Conservation (phyloP, 2,888 invertebrate species). For the Tachina grossa region DNA sequence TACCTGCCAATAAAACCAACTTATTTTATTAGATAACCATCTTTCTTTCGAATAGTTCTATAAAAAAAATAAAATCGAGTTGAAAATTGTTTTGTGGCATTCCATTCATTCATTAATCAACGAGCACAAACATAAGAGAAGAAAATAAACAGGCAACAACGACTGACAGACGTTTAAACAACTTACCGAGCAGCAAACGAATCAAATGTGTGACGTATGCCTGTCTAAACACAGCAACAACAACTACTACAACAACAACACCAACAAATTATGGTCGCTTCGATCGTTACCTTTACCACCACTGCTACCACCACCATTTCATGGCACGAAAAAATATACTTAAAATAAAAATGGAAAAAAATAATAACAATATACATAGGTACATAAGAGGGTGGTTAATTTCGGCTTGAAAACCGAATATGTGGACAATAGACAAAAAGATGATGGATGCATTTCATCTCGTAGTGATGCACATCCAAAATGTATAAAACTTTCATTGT, state of each 20-base stretch:
- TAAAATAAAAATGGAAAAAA: slow-evolving; percentile 9
- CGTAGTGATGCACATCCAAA: slow-evolving; percentile 55
- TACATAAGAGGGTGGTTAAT: slow-evolving; percentile 67
- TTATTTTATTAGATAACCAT: background rate
- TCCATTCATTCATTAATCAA: slow-evolving; percentile 47
- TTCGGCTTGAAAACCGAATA: slow-evolving; percentile 61
- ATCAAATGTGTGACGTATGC: slow-evolving; percentile 58
- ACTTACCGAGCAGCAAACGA: slow-evolving; percentile 41
- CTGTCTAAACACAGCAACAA: slow-evolving; percentile 52
- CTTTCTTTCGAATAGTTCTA: background rate
- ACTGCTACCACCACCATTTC: slow-evolving; percentile 31
- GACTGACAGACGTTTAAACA: background rate
- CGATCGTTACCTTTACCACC: slow-evolving; percentile 61
- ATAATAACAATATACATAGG: slow-evolving; percentile 42
- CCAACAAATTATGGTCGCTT: slow-evolving; percentile 39
- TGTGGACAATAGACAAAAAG: slow-evolving; percentile 47
- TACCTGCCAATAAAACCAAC: background rate
- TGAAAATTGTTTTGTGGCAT: slow-evolving; percentile 49
- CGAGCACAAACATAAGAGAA: slow-evolving; percentile 3
- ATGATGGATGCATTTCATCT: slow-evolving; percentile 58
- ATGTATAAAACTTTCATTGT: slow-evolving; percentile 34
- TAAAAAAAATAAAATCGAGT: slow-evolving; percentile 53
- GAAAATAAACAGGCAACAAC: slow-evolving; percentile 7
- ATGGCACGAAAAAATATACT: slow-evolving; percentile 6
- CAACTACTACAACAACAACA: slow-evolving; percentile 15